These are phyloP conservation scores for Acrobasis repandana DNA, from an alignment of 2,888 invertebrate species.

Conservation along the genomic window DNA sequence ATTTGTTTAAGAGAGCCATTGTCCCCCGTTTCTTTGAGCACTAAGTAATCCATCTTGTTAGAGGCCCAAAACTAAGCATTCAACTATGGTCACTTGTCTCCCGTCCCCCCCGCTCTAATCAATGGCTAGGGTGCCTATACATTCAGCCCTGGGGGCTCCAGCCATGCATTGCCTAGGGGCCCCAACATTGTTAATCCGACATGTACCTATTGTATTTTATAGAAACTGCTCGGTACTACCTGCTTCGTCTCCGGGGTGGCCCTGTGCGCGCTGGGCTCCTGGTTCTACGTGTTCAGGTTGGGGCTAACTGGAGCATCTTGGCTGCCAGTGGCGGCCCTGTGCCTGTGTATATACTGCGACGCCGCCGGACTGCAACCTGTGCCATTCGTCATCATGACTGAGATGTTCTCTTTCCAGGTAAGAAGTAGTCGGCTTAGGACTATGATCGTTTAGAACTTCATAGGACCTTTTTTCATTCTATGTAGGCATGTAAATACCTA, in stretches of 20 bases:
- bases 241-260: slow-evolving; percentile 67
- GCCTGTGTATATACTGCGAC: slow-evolving; percentile 75
- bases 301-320: slow-evolving; percentile 45
- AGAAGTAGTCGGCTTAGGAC: background rate
- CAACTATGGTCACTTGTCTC: no score
- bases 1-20: no score
- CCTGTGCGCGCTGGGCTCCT: slow-evolving; percentile 62
- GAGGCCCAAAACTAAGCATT: no score
- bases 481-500: no score
- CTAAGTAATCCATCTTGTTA: no score
- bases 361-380: slow-evolving; percentile 74
- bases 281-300: slow-evolving; percentile 56
- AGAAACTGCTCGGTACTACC: slow-evolving; percentile 67
- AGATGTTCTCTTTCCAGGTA: slow-evolving; percentile 76
- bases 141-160: no score
- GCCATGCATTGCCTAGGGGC: no score
- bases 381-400: slow-evolving; percentile 75
- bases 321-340: slow-evolving; percentile 67
- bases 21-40: no score
- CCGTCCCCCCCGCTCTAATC: no score
- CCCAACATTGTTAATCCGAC: no score
- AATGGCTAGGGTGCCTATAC: no score
- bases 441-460: no score
- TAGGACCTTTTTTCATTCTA: slow-evolving; percentile 27
- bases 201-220: slow-evolving; percentile 32